Conservation (phyloP, 2,888 invertebrate genomes). For the Xestia rhomboidea region DNA sequence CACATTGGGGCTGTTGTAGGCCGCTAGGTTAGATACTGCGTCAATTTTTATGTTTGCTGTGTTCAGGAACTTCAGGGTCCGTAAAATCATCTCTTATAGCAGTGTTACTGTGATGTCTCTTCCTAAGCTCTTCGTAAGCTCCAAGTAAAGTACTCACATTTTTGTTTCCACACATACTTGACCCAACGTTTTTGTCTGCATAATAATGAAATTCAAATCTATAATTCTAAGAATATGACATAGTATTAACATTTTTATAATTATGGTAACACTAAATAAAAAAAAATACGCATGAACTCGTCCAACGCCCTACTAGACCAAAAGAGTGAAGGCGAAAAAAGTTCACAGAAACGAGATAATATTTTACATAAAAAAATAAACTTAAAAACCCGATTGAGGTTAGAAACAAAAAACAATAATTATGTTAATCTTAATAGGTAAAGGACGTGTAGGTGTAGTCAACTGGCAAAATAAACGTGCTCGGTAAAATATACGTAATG, state of each 20-base stretch:
- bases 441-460: constrained; percentile 4
- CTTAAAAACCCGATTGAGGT: too few species aligned
- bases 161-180: constrained; percentile 56
- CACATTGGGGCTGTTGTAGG: background rate
- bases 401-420: background rate
- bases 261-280: background rate
- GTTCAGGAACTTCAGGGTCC: background rate
- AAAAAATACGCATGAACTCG: background rate
- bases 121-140: too few species aligned
- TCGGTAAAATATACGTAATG: background rate
- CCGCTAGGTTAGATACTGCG: background rate
- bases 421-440: background rate
- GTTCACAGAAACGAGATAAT: background rate
- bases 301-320: background rate
- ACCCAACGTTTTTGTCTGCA: constrained; percentile 17
- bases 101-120: background rate
- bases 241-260: constrained; percentile 18
- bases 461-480: background rate
- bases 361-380: background rate
- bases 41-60: background rate
- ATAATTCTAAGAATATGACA: background rate
- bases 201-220: constrained; percentile 6
- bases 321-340: background rate
- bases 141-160: constrained; percentile 40
- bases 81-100: background rate